Percentiles rank a stretch among this genome's conserved stretches.
These are phyloP conservation scores for Ostrea edulis DNA, from an alignment of 1,140 invertebrate genomes.

Conservation along the genomic window DNA sequence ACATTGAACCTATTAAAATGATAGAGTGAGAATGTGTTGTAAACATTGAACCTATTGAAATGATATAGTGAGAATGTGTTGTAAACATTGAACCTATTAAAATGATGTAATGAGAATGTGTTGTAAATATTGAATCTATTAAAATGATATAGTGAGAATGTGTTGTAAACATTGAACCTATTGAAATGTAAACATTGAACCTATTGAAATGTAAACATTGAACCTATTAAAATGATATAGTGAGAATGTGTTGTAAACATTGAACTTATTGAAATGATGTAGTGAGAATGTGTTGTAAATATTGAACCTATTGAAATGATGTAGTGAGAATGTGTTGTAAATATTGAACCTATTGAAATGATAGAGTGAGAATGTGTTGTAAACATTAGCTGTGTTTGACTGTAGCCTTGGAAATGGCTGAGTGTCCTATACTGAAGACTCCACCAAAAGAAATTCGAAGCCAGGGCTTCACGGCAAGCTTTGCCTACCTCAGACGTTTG, in stretches of 20 bases:
- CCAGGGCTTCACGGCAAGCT: constrained; percentile 71
- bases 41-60: too few species aligned
- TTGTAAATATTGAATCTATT: too few species aligned
- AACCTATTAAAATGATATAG: neutral
- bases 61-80: neutral
- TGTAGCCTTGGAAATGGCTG: constrained; percentile 71
- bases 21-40: too few species aligned
- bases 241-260: too few species aligned
- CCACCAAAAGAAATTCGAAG: constrained; percentile 77
- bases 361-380: constrained; percentile 55
- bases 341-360: too few species aligned
- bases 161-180: too few species aligned
- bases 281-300: too few species aligned
- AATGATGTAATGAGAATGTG: neutral
- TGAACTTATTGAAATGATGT: neutral
- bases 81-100: too few species aligned
- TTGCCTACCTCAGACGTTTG: constrained; percentile 74
- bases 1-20: too few species aligned
- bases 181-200: too few species aligned
- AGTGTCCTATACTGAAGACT: constrained; percentile 74
- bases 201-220: too few species aligned
- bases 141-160: neutral
- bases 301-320: neutral
- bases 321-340: too few species aligned
- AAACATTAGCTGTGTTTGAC: neutral